A percentile compares a stretch with the other conserved stretches of the same genome.
Conservation (phyloP, 2,797 vertebrate genomes). For the Pipistrellus kuhlii region DNA sequence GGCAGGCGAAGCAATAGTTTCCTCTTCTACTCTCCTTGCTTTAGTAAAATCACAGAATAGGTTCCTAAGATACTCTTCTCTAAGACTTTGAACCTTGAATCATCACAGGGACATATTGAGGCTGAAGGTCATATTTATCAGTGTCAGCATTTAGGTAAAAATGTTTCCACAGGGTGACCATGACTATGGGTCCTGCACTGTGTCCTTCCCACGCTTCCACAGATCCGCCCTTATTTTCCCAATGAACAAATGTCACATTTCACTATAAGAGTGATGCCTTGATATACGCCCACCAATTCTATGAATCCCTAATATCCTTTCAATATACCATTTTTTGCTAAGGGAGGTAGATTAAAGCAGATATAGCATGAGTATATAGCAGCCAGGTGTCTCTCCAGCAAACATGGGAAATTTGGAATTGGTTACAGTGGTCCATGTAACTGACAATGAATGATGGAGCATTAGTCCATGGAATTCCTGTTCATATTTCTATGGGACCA, state of each 20-base stretch:
- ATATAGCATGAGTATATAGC: neutral
- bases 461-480: neutral
- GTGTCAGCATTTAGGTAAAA: neutral
- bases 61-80: neutral
- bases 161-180: accelerated
- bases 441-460: neutral
- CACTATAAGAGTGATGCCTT: neutral
- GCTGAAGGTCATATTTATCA: neutral
- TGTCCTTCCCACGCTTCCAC: neutral
- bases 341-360: neutral
- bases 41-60: neutral
- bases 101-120: neutral
- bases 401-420: neutral
- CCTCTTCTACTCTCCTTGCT: neutral
- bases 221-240: neutral
- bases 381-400: neutral
- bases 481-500: neutral
- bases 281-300: neutral
- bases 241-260: slow-evolving; percentile 9
- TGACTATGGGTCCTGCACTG: neutral
- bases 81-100: neutral
- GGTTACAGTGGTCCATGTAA: neutral
- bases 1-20: neutral
- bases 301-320: neutral
- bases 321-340: neutral